Percentiles rank a stretch among this genome's conserved stretches.
Conservation (phyloP, 2,888 invertebrate species). For the Mantis religiosa region DNA sequence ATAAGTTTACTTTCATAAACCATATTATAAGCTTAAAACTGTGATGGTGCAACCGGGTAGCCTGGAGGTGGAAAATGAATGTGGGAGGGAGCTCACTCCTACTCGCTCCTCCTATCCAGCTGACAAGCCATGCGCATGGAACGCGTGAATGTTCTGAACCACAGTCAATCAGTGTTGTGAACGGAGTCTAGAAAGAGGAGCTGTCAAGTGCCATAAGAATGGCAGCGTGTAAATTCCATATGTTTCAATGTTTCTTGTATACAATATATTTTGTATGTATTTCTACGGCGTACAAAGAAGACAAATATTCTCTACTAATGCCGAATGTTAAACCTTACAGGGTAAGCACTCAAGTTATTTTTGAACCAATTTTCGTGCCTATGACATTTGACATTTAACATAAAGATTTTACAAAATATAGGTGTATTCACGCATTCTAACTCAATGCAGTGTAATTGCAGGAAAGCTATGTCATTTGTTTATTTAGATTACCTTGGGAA, state of each 20-base stretch:
- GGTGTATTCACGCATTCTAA: too few relatives aligned
- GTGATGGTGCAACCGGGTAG: not conserved
- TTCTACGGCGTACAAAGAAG: constrained; percentile 37
- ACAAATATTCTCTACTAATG: constrained; percentile 71
- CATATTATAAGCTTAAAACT: not conserved
- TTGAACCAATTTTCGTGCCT: not conserved
- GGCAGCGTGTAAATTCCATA: not conserved
- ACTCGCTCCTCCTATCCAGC: not conserved
- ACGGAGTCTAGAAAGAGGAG: not conserved
- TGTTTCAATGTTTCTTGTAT: not conserved
- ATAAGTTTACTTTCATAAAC: too few relatives aligned
- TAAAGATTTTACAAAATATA: not conserved
- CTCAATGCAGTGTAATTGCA: too few relatives aligned
- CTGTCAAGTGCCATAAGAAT: not conserved
- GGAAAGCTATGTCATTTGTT: too few relatives aligned
- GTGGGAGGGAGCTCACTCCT: not conserved
- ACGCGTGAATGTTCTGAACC: not conserved
- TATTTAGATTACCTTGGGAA: too few relatives aligned
- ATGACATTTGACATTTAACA: not conserved
- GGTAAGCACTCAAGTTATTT: constrained; percentile 52
- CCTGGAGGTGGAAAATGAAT: not conserved
- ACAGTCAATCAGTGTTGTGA: not conserved
- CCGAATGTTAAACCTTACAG: constrained; percentile 74
- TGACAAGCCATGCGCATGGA: not conserved
- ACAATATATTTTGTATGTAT: not conserved